Percentiles rank a stretch among this genome's conserved stretches.
Conservation (phyloP, 2,113 vertebrate genomes). For the Galemys pyrenaicus region DNA sequence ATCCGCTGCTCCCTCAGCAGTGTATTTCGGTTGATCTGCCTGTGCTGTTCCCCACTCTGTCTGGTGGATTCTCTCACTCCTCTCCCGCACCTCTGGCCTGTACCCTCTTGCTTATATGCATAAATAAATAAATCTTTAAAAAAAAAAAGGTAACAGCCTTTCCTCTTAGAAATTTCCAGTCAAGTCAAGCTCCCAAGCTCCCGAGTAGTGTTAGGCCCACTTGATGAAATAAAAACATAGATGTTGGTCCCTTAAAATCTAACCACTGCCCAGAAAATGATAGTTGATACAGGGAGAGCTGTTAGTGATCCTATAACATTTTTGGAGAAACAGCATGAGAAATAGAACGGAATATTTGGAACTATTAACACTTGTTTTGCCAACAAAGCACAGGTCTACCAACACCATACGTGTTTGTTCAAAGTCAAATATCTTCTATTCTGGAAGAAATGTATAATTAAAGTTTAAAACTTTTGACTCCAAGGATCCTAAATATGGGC, state of each 20-base stretch:
- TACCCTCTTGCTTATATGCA: no score
- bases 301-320: neutral
- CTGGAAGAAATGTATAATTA: neutral
- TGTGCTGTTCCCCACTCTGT: no score
- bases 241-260: slow-evolving; percentile 28
- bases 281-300: neutral
- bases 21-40: no score
- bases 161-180: neutral
- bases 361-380: neutral
- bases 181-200: neutral
- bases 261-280: neutral
- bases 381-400: neutral
- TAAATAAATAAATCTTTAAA: no score
- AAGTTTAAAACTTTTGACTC: neutral
- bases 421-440: neutral
- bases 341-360: neutral
- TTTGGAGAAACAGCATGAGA: neutral
- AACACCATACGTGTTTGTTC: neutral
- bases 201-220: neutral
- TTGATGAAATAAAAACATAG: slow-evolving; percentile 19
- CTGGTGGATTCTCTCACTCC: no score
- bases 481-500: neutral
- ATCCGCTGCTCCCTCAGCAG: no score
- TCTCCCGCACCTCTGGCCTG: no score
- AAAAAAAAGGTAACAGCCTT: no score